Evolutionary conservation across 1,140 invertebrate genomes (phyloP).

Genomic region (Goniozus legneri): DNA sequence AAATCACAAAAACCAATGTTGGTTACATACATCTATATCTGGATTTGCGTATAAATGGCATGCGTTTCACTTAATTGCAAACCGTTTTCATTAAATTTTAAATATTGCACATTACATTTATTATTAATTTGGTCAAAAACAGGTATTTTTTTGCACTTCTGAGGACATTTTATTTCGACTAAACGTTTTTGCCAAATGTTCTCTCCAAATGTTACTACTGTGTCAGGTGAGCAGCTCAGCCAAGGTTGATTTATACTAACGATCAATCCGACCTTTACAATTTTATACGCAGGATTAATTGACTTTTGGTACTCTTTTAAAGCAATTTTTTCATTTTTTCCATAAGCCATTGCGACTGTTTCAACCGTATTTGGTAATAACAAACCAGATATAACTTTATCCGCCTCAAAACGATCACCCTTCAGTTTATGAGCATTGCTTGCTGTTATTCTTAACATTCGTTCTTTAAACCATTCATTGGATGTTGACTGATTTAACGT

Average conservation of each 20-base stretch:
- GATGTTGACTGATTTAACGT: conserved; percentile 21
- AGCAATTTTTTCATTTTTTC: conserved; percentile 8
- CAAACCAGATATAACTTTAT: conserved; percentile 11
- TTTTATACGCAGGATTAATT: too few species aligned
- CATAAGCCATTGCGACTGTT: conserved; percentile 9
- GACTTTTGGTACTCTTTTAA: conserved; percentile 7
- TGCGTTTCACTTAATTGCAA: not conserved
- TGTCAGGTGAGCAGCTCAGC: conserved; percentile 21
- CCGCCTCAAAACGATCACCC: conserved; percentile 14
- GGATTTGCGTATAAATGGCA: conserved; percentile 21
- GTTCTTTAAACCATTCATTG: conserved; percentile 15
- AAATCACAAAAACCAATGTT: conserved; percentile 18
- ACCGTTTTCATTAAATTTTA: not conserved
- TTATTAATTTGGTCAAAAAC: conserved; percentile 11
- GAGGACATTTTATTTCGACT: conserved; percentile 25
- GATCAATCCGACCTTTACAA: conserved; percentile 16
- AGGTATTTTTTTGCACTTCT: conserved; percentile 17
- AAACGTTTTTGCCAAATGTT: conserved; percentile 14
- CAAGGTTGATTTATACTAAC: conserved; percentile 15
- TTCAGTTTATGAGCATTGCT: conserved; percentile 22
- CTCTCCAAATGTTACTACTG: conserved; percentile 18
- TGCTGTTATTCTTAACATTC: conserved; percentile 12
- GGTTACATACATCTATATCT: conserved; percentile 23
- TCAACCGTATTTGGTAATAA: conserved; percentile 9
- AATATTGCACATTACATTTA: not conserved